Conservation (phyloP, 2,113 vertebrate genomes). For the Myrmecobius fasciatus region DNA sequence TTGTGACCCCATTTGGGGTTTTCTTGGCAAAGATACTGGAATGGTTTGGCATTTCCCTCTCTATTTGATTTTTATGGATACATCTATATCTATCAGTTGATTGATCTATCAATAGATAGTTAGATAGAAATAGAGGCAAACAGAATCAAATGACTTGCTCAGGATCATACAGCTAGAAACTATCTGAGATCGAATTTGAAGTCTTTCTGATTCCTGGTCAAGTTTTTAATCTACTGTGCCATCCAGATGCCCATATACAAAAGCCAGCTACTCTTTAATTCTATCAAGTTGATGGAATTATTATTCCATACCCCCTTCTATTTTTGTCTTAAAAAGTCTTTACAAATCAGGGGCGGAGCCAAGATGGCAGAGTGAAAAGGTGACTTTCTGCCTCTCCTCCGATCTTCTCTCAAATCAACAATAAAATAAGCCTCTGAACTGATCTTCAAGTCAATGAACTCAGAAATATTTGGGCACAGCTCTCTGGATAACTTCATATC, state of each 20-base stretch:
- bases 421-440: too few species aligned
- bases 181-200: background rate
- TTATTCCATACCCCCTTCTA: background rate
- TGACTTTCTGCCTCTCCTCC: too few species aligned
- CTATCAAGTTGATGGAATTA: background rate
- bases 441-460: too few species aligned
- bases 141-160: background rate
- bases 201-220: background rate
- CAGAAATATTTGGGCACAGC: too few species aligned
- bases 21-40: background rate
- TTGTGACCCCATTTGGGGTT: background rate
- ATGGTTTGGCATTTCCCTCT: background rate
- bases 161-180: background rate
- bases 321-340: background rate
- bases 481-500: too few species aligned
- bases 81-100: too few species aligned
- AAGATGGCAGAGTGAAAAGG: too few species aligned
- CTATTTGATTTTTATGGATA: background rate
- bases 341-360: too few species aligned
- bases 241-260: background rate
- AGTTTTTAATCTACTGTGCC: background rate
- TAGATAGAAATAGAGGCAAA: background rate
- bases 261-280: background rate
- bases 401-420: too few species aligned
- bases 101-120: too few species aligned